These are phyloP conservation scores for Kuschelorhynchus macadamiae DNA, from an alignment of 2,888 invertebrate species.

Conservation along the genomic window DNA sequence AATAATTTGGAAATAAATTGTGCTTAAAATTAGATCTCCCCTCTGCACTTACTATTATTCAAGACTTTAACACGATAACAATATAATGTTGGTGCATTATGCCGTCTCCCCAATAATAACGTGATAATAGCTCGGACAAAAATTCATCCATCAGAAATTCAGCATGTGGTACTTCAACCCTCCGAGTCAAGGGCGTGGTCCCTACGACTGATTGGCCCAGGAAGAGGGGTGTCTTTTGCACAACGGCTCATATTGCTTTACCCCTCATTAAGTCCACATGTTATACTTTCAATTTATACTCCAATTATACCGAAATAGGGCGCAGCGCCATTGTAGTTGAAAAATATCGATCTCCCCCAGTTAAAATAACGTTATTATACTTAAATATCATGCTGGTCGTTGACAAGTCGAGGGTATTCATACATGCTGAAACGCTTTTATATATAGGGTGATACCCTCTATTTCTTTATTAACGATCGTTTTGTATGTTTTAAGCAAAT, in stretches of 20 bases:
- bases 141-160: slow-evolving; percentile 37
- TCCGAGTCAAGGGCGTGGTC: slow-evolving; percentile 44
- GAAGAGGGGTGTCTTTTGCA: slow-evolving; percentile 45
- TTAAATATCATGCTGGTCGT: slow-evolving; percentile 30
- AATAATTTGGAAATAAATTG: neutral
- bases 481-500: too few species aligned
- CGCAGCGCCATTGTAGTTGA: slow-evolving; percentile 40
- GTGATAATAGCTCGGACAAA: slow-evolving; percentile 30
- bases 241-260: slow-evolving; percentile 46
- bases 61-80: slow-evolving; percentile 28
- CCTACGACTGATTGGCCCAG: slow-evolving; percentile 39
- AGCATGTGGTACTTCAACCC: slow-evolving; percentile 42
- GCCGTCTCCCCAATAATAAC: slow-evolving; percentile 19
- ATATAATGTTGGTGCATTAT: slow-evolving; percentile 13
- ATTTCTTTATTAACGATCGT: too few species aligned
- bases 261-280: slow-evolving; percentile 49
- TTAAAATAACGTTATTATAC: slow-evolving; percentile 34
- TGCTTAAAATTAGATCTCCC: slow-evolving; percentile 21
- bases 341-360: too few species aligned
- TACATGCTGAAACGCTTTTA: too few species aligned
- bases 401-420: slow-evolving; percentile 10
- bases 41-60: slow-evolving; percentile 15
- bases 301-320: slow-evolving; percentile 41
- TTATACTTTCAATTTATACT: slow-evolving; percentile 49
- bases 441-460: too few species aligned